These are phyloP conservation scores for Phataginus tetradactyla DNA, from an alignment of 2,797 vertebrate species.

Conservation along the genomic window DNA sequence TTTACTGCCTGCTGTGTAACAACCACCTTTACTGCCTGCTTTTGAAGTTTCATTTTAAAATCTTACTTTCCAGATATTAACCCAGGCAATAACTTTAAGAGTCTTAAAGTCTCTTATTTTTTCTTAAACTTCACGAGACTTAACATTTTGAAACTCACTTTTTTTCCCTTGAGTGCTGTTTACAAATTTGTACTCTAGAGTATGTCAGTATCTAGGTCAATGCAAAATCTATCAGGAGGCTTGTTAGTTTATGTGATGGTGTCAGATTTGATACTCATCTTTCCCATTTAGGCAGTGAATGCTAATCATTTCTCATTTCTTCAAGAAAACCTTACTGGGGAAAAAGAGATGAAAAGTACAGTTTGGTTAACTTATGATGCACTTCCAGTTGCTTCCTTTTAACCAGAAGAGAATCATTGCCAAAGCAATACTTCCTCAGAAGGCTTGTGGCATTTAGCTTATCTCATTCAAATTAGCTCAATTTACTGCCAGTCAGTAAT, in stretches of 20 bases:
- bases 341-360: background rate
- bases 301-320: conserved; percentile 8
- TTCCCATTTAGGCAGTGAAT: background rate
- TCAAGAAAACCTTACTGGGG: background rate
- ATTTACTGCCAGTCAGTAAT: background rate
- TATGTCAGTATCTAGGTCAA: background rate
- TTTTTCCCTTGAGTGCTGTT: background rate
- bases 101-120: background rate
- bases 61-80: conserved; percentile 33
- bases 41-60: conserved; percentile 31
- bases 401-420: background rate
- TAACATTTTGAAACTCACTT: background rate
- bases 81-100: conserved; percentile 24
- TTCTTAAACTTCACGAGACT: background rate
- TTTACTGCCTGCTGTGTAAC: background rate
- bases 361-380: background rate
- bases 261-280: background rate
- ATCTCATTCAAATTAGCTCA: background rate
- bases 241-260: background rate
- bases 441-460: conserved; percentile 3
- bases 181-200: background rate
- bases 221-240: background rate
- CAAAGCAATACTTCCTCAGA: background rate
- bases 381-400: background rate
- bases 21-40: background rate